Conservation (phyloP, 2,797 vertebrate genomes). For the Hypotaenidia okinawae region DNA sequence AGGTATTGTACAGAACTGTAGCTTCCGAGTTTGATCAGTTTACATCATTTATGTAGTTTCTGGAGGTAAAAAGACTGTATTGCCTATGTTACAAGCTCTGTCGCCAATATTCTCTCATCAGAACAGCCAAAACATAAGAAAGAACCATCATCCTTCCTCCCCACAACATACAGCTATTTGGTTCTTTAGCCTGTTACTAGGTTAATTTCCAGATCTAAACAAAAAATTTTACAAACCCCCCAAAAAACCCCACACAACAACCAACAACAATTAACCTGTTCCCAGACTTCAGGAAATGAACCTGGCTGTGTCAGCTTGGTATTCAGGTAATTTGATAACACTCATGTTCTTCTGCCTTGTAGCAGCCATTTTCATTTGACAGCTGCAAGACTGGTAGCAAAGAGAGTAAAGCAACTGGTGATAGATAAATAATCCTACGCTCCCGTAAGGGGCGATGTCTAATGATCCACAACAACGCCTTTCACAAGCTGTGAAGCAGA, state of each 20-base stretch:
- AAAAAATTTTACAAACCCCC: no score
- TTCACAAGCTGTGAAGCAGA: constrained; percentile 66
- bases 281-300: not conserved
- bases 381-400: constrained; percentile 24
- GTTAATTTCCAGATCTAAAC: not conserved
- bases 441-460: constrained; percentile 44
- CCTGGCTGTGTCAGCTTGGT: not conserved
- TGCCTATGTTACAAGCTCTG: not conserved
- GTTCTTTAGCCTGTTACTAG: not conserved
- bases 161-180: not conserved
- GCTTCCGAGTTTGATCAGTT: not conserved
- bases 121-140: not conserved
- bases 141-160: not conserved
- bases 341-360: not conserved
- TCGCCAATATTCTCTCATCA: not conserved
- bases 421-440: constrained; percentile 67
- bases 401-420: constrained; percentile 39
- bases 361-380: constrained; percentile 22
- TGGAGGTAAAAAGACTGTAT: not conserved
- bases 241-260: not conserved
- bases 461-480: constrained; percentile 66
- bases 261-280: not conserved
- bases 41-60: not conserved
- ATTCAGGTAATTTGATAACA: not conserved
- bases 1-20: not conserved